Evolutionary conservation across 2,888 invertebrate genomes (phyloP).

Genomic region (Sicus ferrugineus): DNA sequence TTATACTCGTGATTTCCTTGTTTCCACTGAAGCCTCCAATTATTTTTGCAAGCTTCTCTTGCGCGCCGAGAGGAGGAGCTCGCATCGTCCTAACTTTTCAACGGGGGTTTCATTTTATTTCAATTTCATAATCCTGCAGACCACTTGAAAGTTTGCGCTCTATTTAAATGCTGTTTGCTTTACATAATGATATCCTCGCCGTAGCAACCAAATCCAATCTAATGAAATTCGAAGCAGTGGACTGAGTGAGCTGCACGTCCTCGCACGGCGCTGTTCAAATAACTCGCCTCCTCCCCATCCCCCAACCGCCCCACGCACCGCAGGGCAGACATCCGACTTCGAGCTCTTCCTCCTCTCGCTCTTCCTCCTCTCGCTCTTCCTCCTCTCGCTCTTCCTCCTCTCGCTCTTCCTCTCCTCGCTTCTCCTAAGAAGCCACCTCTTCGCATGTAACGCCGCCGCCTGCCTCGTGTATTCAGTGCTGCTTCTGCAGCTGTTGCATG

Average conservation of each 20-base stretch:
- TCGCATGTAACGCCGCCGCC: background rate
- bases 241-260: background rate
- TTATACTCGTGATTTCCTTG: too few species aligned
- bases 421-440: background rate
- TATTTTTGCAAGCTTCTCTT: background rate
- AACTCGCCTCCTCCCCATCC: too few species aligned
- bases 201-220: background rate
- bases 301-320: background rate
- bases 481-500: too few species aligned
- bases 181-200: slow-evolving; percentile 22
- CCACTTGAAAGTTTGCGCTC: slow-evolving; percentile 41
- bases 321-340: background rate
- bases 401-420: background rate
- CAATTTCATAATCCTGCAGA: slow-evolving; percentile 28
- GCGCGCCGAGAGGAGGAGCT: background rate
- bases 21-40: background rate
- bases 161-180: slow-evolving; percentile 40
- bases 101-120: background rate
- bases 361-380: background rate
- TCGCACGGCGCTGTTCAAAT: too few species aligned
- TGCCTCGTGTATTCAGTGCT: background rate
- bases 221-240: background rate
- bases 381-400: background rate
- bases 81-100: background rate
- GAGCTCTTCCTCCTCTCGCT: background rate